phyloP scores from a whole-genome alignment of 2,888 invertebrate species.

The Rosalia funebris region DNA sequence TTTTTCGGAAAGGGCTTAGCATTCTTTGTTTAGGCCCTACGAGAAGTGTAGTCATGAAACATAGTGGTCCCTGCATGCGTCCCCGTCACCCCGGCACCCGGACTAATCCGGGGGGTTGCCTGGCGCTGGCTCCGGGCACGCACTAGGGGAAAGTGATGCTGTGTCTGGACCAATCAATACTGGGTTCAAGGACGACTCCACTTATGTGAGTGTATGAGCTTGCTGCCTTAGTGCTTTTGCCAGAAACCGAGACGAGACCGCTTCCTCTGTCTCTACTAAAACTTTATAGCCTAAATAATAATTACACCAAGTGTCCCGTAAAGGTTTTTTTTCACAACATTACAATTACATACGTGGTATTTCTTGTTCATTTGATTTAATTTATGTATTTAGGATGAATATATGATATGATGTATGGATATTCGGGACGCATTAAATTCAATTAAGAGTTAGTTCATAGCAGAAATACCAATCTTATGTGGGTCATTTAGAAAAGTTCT shows the following conservation, averaged over 20 bases:
- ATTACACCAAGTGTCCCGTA: constrained; percentile 27
- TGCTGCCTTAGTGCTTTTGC: constrained; percentile 22
- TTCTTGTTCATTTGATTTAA: too few relatives aligned
- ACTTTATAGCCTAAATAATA: constrained; percentile 27
- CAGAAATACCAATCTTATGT: too few relatives aligned
- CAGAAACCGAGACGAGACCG: constrained; percentile 21
- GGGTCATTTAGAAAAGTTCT: too few relatives aligned
- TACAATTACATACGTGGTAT: too few relatives aligned
- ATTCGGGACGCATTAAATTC: too few relatives aligned
- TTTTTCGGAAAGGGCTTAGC: constrained; percentile 18
- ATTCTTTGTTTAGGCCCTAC: constrained; percentile 18
- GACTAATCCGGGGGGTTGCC: constrained; percentile 48
- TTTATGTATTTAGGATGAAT: too few relatives aligned
- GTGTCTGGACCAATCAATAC: constrained; percentile 58
- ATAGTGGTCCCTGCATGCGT: constrained; percentile 22
- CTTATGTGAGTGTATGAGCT: constrained; percentile 37
- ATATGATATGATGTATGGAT: too few relatives aligned
- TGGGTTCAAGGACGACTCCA: constrained; percentile 63
- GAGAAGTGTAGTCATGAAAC: constrained; percentile 16
- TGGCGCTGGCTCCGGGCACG: constrained; percentile 48
- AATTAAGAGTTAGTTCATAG: too few relatives aligned
- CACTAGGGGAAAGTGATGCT: constrained; percentile 63
- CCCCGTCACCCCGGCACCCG: constrained; percentile 47
- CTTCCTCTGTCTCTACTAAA: constrained; percentile 35
- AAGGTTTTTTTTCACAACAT: too few relatives aligned